Conservation (phyloP, 2,888 invertebrate genomes). For the Eulithis testata region DNA sequence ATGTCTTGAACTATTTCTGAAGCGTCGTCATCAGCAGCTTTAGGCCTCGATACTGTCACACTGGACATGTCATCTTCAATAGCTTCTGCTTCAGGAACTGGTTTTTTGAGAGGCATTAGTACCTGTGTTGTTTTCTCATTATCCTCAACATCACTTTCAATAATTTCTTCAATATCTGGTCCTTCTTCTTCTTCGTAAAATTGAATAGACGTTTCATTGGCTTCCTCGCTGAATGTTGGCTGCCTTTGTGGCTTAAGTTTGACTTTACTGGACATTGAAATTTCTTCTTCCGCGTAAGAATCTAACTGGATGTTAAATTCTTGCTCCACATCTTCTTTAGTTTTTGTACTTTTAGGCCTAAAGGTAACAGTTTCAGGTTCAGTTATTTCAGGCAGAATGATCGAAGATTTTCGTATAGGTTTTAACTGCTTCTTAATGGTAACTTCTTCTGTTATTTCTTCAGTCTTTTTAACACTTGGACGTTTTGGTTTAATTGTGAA, state of each 20-base stretch:
- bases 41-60: slow-evolving; percentile 66
- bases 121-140: slow-evolving; percentile 69
- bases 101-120: slow-evolving; percentile 70
- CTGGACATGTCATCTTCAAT: slow-evolving; percentile 73
- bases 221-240: slow-evolving; percentile 90
- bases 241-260: slow-evolving; percentile 90
- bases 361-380: slow-evolving; percentile 92
- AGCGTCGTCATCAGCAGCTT: slow-evolving; percentile 59
- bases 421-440: slow-evolving; percentile 91
- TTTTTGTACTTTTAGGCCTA: slow-evolving; percentile 89
- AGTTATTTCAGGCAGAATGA: slow-evolving; percentile 89
- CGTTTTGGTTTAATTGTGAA: slow-evolving; percentile 72
- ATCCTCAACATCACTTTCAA: slow-evolving; percentile 77
- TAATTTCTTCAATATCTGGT: slow-evolving; percentile 76
- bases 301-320: slow-evolving; percentile 94
- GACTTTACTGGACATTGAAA: slow-evolving; percentile 93
- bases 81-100: slow-evolving; percentile 64
- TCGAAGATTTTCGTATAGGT: slow-evolving; percentile 86
- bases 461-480: slow-evolving; percentile 73
- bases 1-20: slow-evolving; percentile 84
- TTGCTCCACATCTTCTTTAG: slow-evolving; percentile 94
- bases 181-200: slow-evolving; percentile 79
- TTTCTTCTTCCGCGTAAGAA: slow-evolving; percentile 94
- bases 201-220: slow-evolving; percentile 90
- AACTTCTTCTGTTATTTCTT: slow-evolving; percentile 85